Conservation (phyloP, 2,113 vertebrate species). For the Erpornis zantholeuca region DNA sequence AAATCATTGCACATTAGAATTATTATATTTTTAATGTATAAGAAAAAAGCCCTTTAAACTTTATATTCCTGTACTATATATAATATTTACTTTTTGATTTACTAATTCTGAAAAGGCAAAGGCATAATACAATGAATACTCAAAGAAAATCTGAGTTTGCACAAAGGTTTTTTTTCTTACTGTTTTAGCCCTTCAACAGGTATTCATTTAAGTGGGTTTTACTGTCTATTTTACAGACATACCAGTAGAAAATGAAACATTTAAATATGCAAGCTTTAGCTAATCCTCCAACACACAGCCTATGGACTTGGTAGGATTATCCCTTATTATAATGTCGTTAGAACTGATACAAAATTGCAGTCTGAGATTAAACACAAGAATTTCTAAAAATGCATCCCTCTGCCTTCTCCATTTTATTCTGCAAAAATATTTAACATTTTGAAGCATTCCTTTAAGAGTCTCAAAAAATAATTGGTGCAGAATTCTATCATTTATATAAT, state of each 20-base stretch:
- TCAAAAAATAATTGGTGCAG: background rate
- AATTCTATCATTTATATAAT: background rate
- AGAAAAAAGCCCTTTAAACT: background rate
- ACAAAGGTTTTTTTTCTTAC: background rate
- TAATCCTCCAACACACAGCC: slow-evolving; percentile 67
- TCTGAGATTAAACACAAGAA: slow-evolving; percentile 46
- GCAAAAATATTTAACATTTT: background rate
- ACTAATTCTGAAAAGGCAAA: background rate
- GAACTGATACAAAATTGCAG: slow-evolving; percentile 61
- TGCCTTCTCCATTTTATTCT: background rate
- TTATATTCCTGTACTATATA: background rate
- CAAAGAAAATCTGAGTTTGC: background rate
- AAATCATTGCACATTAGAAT: background rate
- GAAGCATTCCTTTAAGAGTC: background rate
- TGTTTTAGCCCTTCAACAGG: slow-evolving; percentile 56
- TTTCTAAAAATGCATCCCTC: slow-evolving; percentile 30
- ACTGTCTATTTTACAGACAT: slow-evolving; percentile 59
- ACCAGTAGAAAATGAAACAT: slow-evolving; percentile 60
- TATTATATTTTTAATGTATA: background rate
- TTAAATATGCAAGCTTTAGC: slow-evolving; percentile 68
- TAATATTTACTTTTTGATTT: background rate
- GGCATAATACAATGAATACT: background rate
- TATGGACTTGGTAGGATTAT: slow-evolving; percentile 68
- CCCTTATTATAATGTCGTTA: slow-evolving; percentile 64
- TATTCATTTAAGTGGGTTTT: slow-evolving; percentile 62